A percentile compares a stretch with the other conserved stretches of the same genome.
phyloP scores from a whole-genome alignment of 2,888 invertebrate species.

The Matsumyia berberina region DNA sequence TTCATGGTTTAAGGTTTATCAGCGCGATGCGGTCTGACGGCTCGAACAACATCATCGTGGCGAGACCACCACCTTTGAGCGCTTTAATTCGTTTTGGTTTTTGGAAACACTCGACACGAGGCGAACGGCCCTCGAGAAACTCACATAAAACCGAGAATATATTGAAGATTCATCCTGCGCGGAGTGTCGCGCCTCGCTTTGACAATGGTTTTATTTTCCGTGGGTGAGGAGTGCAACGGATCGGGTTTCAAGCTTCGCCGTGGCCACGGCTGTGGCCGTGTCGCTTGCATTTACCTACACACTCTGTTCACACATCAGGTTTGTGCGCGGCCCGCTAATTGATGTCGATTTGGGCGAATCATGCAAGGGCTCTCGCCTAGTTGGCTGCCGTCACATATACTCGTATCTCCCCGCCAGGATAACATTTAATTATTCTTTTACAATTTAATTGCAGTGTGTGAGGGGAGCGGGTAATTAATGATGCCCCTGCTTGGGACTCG shows the following conservation, averaged over 20 bases:
- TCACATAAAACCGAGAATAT: constrained; percentile 69
- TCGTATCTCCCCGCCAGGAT: constrained; percentile 1
- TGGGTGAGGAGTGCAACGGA: constrained; percentile 72
- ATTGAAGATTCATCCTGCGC: constrained; percentile 56
- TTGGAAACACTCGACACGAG: constrained; percentile 49
- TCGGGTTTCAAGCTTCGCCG: constrained; percentile 60
- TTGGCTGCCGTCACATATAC: background rate
- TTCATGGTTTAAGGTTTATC: constrained; percentile 75
- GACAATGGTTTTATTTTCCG: constrained; percentile 73
- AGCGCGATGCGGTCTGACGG: constrained; percentile 25
- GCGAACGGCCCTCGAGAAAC: constrained; percentile 15
- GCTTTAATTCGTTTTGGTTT: constrained; percentile 73
- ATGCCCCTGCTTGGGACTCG: constrained; percentile 45
- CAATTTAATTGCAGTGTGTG: constrained; percentile 63
- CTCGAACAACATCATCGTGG: constrained; percentile 51
- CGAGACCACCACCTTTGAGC: constrained; percentile 72
- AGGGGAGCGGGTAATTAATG: constrained; percentile 66
- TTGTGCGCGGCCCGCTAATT: constrained; percentile 40
- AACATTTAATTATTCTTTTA: constrained; percentile 55
- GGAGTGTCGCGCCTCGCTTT: constrained; percentile 59
- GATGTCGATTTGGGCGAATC: constrained; percentile 63
- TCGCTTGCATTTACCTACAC: constrained; percentile 8
- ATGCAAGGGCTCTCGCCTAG: constrained; percentile 39
- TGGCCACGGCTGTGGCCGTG: too few relatives aligned
- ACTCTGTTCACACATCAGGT: constrained; percentile 13